Percentiles rank a stretch among this genome's conserved stretches.
Evolutionary conservation across 2,888 invertebrate genomes (phyloP).

Genomic region (Dasysyrphus tricinctus): DNA sequence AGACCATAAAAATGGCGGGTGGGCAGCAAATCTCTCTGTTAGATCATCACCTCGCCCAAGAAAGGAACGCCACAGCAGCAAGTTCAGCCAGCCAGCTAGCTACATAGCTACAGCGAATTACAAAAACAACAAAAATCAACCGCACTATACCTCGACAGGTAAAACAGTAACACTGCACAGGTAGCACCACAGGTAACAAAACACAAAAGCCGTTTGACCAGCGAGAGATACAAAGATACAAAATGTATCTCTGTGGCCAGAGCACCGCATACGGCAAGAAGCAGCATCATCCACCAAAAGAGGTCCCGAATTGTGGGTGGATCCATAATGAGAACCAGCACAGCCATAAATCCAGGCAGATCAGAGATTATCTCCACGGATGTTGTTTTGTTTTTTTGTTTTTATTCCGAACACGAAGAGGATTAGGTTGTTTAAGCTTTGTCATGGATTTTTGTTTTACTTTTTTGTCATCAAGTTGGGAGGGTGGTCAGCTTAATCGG

Average conservation of each 20-base stretch:
- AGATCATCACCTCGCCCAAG: slow-evolving; percentile 74
- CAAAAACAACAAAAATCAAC: slow-evolving; percentile 23
- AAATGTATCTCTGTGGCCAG: slow-evolving; percentile 46
- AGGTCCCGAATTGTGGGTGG: slow-evolving; percentile 75
- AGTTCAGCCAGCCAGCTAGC: slow-evolving; percentile 9
- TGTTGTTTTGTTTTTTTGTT: slow-evolving; percentile 9
- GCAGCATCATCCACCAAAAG: slow-evolving; percentile 63
- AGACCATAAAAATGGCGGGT: slow-evolving; percentile 74
- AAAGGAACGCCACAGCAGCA: slow-evolving; percentile 54
- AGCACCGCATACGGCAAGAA: slow-evolving; percentile 7
- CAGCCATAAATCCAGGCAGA: slow-evolving; percentile 68
- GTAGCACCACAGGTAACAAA: slow-evolving; percentile 44
- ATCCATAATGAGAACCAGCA: slow-evolving; percentile 70
- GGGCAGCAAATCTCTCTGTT: slow-evolving; percentile 71
- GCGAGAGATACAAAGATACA: slow-evolving; percentile 61
- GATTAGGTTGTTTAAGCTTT: slow-evolving; percentile 37
- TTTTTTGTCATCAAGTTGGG: slow-evolving; percentile 30
- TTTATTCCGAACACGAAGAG: slow-evolving; percentile 10
- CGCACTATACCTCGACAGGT: slow-evolving; percentile 49
- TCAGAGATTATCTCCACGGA: slow-evolving; percentile 64
- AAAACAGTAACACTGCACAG: slow-evolving; percentile 67
- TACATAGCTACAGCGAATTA: slow-evolving; percentile 19
- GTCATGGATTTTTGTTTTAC: slow-evolving; percentile 37
- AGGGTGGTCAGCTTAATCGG: slow-evolving; percentile 72
- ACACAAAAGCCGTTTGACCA: slow-evolving; percentile 71